These are phyloP conservation scores for Gibbula magus DNA, from an alignment of 2,888 invertebrate species.

Conservation along the genomic window DNA sequence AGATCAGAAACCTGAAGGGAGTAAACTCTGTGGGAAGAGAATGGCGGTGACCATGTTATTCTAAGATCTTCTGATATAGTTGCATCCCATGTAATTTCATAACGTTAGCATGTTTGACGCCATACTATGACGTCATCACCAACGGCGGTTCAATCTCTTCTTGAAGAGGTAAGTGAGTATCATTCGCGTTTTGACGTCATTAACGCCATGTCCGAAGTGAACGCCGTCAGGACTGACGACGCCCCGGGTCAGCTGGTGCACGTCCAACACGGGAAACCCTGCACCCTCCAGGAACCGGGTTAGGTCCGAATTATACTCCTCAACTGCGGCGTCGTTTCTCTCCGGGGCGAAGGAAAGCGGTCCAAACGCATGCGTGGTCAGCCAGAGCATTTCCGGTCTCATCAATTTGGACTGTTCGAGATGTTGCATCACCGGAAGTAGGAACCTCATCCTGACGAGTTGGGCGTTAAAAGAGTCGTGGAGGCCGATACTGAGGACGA, in stretches of 20 bases:
- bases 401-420: background rate
- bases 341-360: background rate
- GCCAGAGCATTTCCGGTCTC: background rate
- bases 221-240: constrained; percentile 1
- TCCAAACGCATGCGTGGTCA: background rate
- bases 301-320: too few species aligned
- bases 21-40: too few species aligned
- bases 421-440: background rate
- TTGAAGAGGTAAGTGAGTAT: background rate
- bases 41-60: too few species aligned
- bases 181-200: background rate
- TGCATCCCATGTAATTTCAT: too few species aligned
- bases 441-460: background rate
- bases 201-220: constrained; percentile 4
- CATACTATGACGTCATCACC: too few species aligned
- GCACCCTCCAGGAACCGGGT: background rate
- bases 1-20: too few species aligned
- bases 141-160: background rate
- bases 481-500: too few species aligned
- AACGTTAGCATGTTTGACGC: too few species aligned
- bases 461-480: too few species aligned
- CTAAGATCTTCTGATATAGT: too few species aligned
- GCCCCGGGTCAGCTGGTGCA: background rate
- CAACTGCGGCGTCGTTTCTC: too few species aligned
- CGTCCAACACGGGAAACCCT: background rate